Percentiles rank a stretch among this genome's conserved stretches.
Evolutionary conservation across 2,888 invertebrate species (phyloP).

Genomic region (Hydropsyche betteni): DNA sequence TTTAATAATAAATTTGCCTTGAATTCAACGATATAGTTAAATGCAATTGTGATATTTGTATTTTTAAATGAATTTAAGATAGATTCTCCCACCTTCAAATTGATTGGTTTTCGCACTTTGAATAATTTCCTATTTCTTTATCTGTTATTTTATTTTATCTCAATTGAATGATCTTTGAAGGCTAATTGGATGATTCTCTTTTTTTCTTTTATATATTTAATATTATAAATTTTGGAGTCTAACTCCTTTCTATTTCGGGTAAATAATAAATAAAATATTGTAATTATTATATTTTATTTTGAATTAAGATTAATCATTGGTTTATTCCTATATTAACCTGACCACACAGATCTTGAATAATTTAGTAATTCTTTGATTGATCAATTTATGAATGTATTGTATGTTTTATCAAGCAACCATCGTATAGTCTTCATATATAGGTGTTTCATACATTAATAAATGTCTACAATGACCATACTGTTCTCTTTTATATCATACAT

Average conservation of each 20-base stretch:
- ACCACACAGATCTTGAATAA: conserved; percentile 25
- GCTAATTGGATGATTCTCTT: conserved; percentile 39
- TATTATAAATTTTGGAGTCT: neutral
- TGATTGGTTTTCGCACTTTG: neutral
- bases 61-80: conserved; percentile 44
- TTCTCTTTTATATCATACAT: conserved; percentile 17
- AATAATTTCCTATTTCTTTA: conserved; percentile 6
- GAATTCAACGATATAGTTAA: conserved; percentile 50
- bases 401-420: conserved; percentile 47
- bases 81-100: conserved; percentile 31
- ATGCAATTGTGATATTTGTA: conserved; percentile 50
- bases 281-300: conserved; percentile 25
- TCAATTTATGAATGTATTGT: conserved; percentile 31
- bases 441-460: conserved; percentile 49
- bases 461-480: conserved; percentile 43
- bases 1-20: conserved; percentile 49
- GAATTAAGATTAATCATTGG: conserved; percentile 4
- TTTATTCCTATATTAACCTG: neutral
- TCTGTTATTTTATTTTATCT: conserved; percentile 9
- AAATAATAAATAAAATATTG: conserved; percentile 26
- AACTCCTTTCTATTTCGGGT: conserved; percentile 7
- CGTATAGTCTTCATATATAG: conserved; percentile 48
- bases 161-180: conserved; percentile 40
- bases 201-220: conserved; percentile 17
- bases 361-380: conserved; percentile 8